phyloP scores from a whole-genome alignment of 2,888 invertebrate genomes.

The Myathropa florea region DNA sequence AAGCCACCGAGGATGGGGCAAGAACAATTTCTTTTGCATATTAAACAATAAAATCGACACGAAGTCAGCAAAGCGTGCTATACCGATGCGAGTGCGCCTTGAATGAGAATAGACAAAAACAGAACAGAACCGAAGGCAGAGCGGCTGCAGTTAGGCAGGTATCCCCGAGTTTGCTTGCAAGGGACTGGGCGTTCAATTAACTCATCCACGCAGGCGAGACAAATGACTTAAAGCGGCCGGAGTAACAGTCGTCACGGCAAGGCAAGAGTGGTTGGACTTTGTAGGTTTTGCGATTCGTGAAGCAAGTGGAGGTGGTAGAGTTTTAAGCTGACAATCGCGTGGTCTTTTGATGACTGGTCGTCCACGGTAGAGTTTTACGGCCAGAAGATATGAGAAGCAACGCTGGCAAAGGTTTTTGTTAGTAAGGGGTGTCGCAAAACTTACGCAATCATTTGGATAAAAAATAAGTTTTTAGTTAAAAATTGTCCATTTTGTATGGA shows the following conservation, averaged over 20 bases:
- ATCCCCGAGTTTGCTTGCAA: conserved; percentile 35
- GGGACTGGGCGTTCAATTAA: conserved; percentile 35
- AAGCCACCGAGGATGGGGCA: conserved; percentile 7
- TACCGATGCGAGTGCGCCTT: conserved; percentile 50
- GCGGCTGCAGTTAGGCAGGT: background rate
- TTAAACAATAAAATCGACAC: conserved; percentile 68
- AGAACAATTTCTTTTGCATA: conserved; percentile 67
- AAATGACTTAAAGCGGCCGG: conserved; percentile 9
- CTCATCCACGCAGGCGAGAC: conserved; percentile 43
- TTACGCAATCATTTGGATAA: too few relatives aligned
- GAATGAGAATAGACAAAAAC: conserved; percentile 6
- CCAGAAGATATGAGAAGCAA: too few relatives aligned
- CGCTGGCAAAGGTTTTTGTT: too few relatives aligned
- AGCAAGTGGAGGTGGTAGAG: background rate
- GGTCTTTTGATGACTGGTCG: too few relatives aligned
- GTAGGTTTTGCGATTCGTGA: background rate
- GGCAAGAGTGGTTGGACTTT: conserved; percentile 1
- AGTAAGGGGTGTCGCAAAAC: too few relatives aligned
- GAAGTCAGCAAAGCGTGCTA: conserved; percentile 67
- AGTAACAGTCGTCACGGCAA: conserved; percentile 7
- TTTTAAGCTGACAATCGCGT: too few relatives aligned
- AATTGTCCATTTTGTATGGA: too few relatives aligned
- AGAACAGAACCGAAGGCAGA: background rate
- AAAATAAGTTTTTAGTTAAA: too few relatives aligned
- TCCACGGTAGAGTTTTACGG: too few relatives aligned